These are phyloP conservation scores for Oligia fasciuncula DNA, from an alignment of 2,888 invertebrate genomes.

Conservation along the genomic window DNA sequence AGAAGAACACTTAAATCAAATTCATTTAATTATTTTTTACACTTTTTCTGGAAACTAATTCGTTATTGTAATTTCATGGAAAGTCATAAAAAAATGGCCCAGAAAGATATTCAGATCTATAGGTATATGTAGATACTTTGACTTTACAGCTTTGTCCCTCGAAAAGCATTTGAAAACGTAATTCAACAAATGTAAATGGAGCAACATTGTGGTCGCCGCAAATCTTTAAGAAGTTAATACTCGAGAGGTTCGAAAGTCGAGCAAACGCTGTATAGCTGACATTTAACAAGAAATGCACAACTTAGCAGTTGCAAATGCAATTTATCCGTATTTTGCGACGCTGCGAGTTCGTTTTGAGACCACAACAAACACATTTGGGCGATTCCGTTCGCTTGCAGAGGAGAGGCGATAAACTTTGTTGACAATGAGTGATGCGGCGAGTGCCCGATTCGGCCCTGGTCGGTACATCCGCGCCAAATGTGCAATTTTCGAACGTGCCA, in stretches of 20 bases:
- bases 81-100: conserved; percentile 11
- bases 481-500: conserved; percentile 81
- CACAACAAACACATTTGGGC: conserved; percentile 85
- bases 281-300: conserved; percentile 72
- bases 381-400: conserved; percentile 72
- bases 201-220: conserved; percentile 36
- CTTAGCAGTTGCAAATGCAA: conserved; percentile 70
- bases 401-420: conserved; percentile 83
- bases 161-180: conserved; percentile 42
- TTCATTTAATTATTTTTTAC: conserved; percentile 32
- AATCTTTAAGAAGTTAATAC: conserved; percentile 62
- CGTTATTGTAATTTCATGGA: conserved; percentile 14
- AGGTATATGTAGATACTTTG: conserved; percentile 2
- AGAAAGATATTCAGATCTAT: conserved; percentile 5
- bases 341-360: conserved; percentile 73
- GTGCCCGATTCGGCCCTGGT: conserved; percentile 65
- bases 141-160: conserved; percentile 41
- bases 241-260: conserved; percentile 56
- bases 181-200: conserved; percentile 60
- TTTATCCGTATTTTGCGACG: conserved; percentile 67
- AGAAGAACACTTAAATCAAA: conserved; percentile 33
- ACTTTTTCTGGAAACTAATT: conserved; percentile 21
- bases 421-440: conserved; percentile 86
- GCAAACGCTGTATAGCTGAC: conserved; percentile 46
- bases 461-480: conserved; percentile 72